Percentiles rank a stretch among this genome's conserved stretches.
Conservation (phyloP, 2,888 invertebrate genomes). For the Xylota segnis region DNA sequence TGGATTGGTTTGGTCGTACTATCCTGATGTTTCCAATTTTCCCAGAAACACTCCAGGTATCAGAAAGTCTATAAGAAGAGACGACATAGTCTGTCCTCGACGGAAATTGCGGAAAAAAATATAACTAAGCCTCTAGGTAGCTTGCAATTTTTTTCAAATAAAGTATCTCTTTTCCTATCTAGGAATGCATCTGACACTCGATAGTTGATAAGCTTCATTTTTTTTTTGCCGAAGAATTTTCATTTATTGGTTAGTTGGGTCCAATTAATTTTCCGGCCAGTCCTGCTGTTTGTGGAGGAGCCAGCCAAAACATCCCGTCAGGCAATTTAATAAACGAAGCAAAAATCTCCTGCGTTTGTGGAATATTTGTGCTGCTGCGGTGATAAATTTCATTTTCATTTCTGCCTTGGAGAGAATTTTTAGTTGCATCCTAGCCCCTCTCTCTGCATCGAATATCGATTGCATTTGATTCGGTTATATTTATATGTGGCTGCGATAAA, state of each 20-base stretch:
- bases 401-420: neutral
- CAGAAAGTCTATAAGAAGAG: too few species aligned
- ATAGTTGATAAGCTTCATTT: neutral
- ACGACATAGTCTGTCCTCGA: too few species aligned
- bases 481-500: neutral
- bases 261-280: conserved; percentile 15
- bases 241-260: conserved; percentile 2
- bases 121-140: too few species aligned
- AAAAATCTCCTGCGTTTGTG: neutral
- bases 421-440: neutral
- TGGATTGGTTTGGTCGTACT: too few species aligned
- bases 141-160: too few species aligned
- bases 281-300: neutral
- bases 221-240: neutral
- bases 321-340: conserved; percentile 8
- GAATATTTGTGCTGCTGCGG: neutral
- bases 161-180: too few species aligned
- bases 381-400: neutral
- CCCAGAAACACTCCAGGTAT: too few species aligned
- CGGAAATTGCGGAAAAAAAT: too few species aligned
- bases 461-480: neutral
- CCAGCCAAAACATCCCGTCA: neutral
- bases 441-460: neutral
- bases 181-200: neutral
- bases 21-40: too few species aligned